phyloP scores from a whole-genome alignment of 2,797 vertebrate species.

The Siniperca scherzeri region DNA sequence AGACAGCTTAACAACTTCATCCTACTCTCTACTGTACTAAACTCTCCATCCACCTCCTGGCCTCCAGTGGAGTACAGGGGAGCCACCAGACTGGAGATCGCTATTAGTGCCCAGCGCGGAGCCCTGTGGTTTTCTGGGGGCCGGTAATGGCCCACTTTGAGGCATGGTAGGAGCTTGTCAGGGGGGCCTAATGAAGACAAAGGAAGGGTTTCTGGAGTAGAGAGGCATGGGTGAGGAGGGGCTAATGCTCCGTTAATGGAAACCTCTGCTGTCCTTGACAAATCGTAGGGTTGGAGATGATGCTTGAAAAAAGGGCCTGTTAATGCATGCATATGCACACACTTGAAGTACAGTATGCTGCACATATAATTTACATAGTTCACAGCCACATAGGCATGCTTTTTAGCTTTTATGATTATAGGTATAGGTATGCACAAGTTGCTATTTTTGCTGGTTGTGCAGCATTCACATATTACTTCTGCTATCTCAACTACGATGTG shows the following conservation, averaged over 20 bases:
- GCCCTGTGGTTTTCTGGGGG: conserved; percentile 33
- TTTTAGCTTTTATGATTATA: background rate
- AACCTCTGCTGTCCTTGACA: conserved; percentile 59
- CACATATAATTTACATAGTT: conserved; percentile 16
- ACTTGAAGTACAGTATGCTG: background rate
- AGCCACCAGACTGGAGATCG: conserved; percentile 20
- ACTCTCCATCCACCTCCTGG: conserved; percentile 40
- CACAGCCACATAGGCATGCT: background rate
- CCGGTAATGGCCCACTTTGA: conserved; percentile 64
- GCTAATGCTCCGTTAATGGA: conserved; percentile 51
- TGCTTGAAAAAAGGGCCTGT: background rate
- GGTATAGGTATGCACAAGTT: background rate
- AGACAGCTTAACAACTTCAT: conserved; percentile 51
- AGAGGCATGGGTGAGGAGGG: conserved; percentile 21
- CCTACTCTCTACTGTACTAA: conserved; percentile 24
- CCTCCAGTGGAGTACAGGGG: conserved; percentile 20
- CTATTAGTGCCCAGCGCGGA: conserved; percentile 46
- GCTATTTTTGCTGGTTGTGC: background rate
- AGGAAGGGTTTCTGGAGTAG: conserved; percentile 40
- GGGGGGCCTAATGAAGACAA: conserved; percentile 65
- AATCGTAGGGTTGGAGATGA: conserved; percentile 9
- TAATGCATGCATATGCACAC: conserved; percentile 4
- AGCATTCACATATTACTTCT: background rate
- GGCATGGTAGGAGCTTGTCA: conserved; percentile 61
- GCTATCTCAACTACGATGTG: background rate